phyloP scores from a whole-genome alignment of 1,140 invertebrate genomes.

The Maconellicoccus hirsutus region DNA sequence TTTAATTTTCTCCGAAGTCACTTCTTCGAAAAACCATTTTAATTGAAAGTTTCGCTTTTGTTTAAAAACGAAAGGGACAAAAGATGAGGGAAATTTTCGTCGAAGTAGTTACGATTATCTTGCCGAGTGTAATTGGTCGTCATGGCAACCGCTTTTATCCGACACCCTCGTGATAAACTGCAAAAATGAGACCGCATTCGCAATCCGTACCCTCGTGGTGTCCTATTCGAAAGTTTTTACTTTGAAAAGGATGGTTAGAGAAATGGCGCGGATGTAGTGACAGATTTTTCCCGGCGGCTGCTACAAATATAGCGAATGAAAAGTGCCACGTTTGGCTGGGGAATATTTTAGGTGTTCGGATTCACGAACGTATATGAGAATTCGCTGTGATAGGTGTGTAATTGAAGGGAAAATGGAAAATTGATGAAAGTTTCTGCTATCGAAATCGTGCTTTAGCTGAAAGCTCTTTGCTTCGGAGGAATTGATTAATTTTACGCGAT shows the following conservation, averaged over 20 bases:
- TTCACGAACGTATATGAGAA: too few species aligned
- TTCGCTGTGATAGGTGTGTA: too few species aligned
- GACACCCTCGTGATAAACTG: conserved; percentile 20
- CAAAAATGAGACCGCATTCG: conserved; percentile 18
- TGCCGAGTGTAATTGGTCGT: conserved; percentile 9
- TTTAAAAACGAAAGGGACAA: neutral
- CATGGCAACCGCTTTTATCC: conserved; percentile 16
- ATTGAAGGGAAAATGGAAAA: too few species aligned
- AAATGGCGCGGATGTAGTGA: neutral
- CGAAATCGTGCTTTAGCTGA: too few species aligned
- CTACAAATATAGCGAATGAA: neutral
- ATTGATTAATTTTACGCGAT: too few species aligned
- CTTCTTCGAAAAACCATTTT: conserved; percentile 12
- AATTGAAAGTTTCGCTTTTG: conserved; percentile 20
- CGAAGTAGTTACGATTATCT: conserved; percentile 19
- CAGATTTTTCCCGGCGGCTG: neutral
- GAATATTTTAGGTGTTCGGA: too few species aligned
- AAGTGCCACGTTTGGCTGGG: too few species aligned
- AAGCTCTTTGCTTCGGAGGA: too few species aligned
- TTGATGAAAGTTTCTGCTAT: too few species aligned
- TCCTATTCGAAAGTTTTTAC: neutral
- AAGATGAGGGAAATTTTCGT: conserved; percentile 11
- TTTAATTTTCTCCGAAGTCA: conserved; percentile 14
- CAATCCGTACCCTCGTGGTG: neutral
- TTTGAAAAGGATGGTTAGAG: neutral